phyloP scores from a whole-genome alignment of 2,113 vertebrate species.

The Fulmarus glacialis region DNA sequence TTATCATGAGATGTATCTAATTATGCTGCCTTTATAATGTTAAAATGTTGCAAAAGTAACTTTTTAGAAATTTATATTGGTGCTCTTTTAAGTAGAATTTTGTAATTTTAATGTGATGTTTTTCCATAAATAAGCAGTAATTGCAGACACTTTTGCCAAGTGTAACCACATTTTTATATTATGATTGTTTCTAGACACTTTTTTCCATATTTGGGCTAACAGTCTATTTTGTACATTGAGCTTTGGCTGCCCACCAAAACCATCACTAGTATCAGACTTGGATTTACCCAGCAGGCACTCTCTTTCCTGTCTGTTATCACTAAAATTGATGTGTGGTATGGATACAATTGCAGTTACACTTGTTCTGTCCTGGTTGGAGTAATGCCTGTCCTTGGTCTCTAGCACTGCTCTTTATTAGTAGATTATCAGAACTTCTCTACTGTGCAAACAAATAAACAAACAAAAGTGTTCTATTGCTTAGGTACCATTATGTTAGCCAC shows the following conservation, averaged over 20 bases:
- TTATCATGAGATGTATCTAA: background rate
- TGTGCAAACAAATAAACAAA: background rate
- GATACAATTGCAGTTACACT: background rate
- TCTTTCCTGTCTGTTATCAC: background rate
- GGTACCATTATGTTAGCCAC: fast-evolving
- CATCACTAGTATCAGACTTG: background rate
- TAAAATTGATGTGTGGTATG: background rate
- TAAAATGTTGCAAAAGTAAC: background rate
- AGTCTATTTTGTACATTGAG: background rate
- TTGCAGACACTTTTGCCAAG: background rate
- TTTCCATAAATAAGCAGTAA: background rate
- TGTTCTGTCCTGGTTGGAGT: background rate
- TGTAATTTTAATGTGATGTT: background rate
- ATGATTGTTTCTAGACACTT: background rate
- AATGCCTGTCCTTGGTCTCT: background rate
- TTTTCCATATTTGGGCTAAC: background rate
- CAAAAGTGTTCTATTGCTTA: background rate
- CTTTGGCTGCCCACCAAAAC: background rate
- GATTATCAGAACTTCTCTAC: background rate
- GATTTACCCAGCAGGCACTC: background rate
- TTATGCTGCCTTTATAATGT: background rate
- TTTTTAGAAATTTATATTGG: background rate
- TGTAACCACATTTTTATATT: background rate
- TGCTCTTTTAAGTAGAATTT: background rate
- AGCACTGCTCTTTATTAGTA: background rate